Conservation (phyloP, 37 sponge, comb jelly and placozoan species). For the Mnemiopsis leidyi region DNA sequence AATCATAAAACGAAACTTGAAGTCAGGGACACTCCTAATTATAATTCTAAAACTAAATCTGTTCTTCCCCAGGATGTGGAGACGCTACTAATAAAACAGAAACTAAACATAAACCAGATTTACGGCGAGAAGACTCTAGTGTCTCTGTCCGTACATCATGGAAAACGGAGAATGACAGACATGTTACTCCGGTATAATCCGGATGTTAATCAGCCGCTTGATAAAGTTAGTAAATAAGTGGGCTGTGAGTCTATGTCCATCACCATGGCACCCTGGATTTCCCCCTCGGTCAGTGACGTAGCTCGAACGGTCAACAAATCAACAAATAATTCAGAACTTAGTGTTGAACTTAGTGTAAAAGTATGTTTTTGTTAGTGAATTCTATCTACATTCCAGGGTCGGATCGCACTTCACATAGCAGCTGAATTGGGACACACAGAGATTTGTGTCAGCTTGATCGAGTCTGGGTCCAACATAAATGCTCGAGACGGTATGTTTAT, state of each 20-base stretch:
- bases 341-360: too few species aligned
- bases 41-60: too few species aligned
- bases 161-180: slow-evolving; percentile 60
- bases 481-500: slow-evolving; percentile 21
- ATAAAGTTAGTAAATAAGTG: slow-evolving; percentile 46
- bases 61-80: slow-evolving; percentile 57
- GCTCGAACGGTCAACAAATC: too few species aligned
- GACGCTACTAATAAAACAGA: slow-evolving; percentile 39
- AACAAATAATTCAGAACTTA: too few species aligned
- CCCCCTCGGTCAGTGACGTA: too few species aligned
- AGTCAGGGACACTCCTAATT: too few species aligned
- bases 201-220: slow-evolving; percentile 25
- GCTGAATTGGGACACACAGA: slow-evolving; percentile 55
- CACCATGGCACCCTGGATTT: too few species aligned
- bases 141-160: slow-evolving; percentile 39
- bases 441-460: slow-evolving; percentile 57
- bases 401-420: slow-evolving; percentile 49
- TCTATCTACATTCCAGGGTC: too few species aligned
- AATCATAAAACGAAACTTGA: too few species aligned
- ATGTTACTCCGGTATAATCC: slow-evolving; percentile 39
- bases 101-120: slow-evolving; percentile 44
- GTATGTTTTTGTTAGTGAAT: too few species aligned
- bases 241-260: too few species aligned
- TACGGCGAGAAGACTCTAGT: slow-evolving; percentile 51
- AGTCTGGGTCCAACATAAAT: slow-evolving; percentile 40